Evolutionary conservation across 2,797 vertebrate species (phyloP).

Genomic region (Gymnocypris eckloni): DNA sequence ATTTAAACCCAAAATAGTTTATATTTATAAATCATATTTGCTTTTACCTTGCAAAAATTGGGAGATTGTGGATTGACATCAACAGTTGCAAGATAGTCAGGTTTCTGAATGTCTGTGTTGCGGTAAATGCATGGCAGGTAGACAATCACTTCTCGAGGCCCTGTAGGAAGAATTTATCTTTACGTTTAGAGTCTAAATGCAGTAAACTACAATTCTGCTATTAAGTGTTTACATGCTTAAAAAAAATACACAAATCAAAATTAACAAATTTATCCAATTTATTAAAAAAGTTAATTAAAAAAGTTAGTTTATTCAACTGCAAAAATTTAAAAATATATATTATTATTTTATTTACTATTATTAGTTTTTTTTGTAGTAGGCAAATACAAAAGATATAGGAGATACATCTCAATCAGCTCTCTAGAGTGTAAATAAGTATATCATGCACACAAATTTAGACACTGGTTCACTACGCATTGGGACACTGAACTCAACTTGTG

Average conservation of each 20-base stretch:
- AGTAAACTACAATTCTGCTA: too few relatives aligned
- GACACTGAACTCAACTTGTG: not conserved
- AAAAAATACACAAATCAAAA: too few relatives aligned
- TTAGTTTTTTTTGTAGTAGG: not conserved
- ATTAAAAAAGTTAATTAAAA: not conserved
- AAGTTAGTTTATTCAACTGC: not conserved
- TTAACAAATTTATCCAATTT: not conserved
- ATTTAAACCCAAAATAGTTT: not conserved
- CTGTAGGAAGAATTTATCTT: conserved; percentile 65
- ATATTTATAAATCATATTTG: not conserved
- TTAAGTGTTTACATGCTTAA: too few relatives aligned
- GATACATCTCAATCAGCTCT: too few relatives aligned
- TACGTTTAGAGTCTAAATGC: not conserved
- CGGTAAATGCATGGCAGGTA: conserved; percentile 93
- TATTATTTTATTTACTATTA: too few relatives aligned
- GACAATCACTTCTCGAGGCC: conserved; percentile 87
- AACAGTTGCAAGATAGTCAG: conserved; percentile 92
- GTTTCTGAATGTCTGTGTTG: conserved; percentile 82
- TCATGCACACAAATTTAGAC: not conserved
- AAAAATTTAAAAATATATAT: not conserved
- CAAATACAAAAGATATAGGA: too few relatives aligned
- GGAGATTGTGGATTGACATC: conserved; percentile 86
- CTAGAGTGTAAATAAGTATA: not conserved
- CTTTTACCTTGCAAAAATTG: conserved; percentile 84
- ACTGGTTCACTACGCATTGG: not conserved